Percentiles rank a stretch among this genome's conserved stretches.
phyloP scores from a whole-genome alignment of 2,888 invertebrate genomes.

The Dioctria linearis region DNA sequence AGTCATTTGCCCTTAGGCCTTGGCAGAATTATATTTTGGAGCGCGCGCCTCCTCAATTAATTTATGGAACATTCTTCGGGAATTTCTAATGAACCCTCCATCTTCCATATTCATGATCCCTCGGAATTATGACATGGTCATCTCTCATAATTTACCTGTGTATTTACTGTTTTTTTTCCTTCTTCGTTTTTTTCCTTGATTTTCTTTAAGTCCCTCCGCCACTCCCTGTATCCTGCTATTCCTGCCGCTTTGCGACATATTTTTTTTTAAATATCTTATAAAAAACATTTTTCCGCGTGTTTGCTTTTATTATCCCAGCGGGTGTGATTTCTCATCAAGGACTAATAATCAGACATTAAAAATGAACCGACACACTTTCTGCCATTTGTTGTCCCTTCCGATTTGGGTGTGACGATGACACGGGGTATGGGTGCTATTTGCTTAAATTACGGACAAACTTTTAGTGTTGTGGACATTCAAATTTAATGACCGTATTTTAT shows the following conservation, averaged over 20 bases:
- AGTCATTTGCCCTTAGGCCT: constrained; percentile 33
- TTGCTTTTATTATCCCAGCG: constrained; percentile 42
- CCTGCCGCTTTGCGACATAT: too few relatives aligned
- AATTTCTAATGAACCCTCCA: constrained; percentile 35
- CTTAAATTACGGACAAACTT: constrained; percentile 10
- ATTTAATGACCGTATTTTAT: background rate
- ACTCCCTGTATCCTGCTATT: background rate
- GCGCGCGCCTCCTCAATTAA: constrained; percentile 17
- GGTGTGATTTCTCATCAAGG: constrained; percentile 46
- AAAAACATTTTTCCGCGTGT: constrained; percentile 22
- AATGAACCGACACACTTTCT: constrained; percentile 7
- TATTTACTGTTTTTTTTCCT: background rate
- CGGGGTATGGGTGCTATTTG: background rate
- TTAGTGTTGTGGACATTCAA: constrained; percentile 1
- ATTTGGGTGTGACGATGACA: constrained; percentile 1
- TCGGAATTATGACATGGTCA: constrained; percentile 20
- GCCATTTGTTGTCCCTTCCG: constrained; percentile 15
- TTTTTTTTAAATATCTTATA: too few relatives aligned
- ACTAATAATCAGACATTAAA: constrained; percentile 44
- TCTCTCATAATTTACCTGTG: constrained; percentile 25
- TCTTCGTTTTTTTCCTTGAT: background rate
- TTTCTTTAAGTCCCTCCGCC: background rate
- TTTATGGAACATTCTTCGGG: constrained; percentile 25
- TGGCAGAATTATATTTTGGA: constrained; percentile 33
- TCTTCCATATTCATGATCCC: constrained; percentile 6